Percentiles rank a stretch among this genome's conserved stretches.
phyloP scores from a whole-genome alignment of 2,888 invertebrate species.

The Pollenia griseotomentosa region DNA sequence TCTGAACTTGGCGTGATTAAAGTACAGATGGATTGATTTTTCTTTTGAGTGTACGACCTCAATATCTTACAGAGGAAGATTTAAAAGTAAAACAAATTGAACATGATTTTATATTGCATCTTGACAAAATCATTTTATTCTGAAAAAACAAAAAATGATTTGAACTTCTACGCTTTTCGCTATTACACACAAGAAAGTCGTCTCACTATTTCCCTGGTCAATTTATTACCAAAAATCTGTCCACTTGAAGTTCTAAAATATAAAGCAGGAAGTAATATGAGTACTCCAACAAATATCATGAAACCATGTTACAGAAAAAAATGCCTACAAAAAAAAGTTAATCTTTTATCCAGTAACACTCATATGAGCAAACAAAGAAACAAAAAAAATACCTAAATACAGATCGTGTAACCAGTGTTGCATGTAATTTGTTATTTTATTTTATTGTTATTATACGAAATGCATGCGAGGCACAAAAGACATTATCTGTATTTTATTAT shows the following conservation, averaged over 20 bases:
- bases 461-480: conserved; percentile 74
- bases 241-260: conserved; percentile 30
- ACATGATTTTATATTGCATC: too few relatives aligned
- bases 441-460: conserved; percentile 80
- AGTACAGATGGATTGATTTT: too few relatives aligned
- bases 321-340: conserved; percentile 22
- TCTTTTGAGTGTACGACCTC: too few relatives aligned
- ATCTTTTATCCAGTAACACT: conserved; percentile 61
- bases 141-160: neutral
- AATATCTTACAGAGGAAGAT: too few relatives aligned
- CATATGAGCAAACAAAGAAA: conserved; percentile 40
- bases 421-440: conserved; percentile 83
- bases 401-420: conserved; percentile 79
- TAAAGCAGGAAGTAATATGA: conserved; percentile 60
- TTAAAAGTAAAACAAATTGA: too few relatives aligned
- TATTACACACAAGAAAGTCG: neutral
- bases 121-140: neutral
- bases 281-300: conserved; percentile 41
- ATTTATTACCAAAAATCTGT: conserved; percentile 33
- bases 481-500: conserved; percentile 68
- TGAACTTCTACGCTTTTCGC: neutral
- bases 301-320: conserved; percentile 36
- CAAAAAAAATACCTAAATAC: conserved; percentile 46
- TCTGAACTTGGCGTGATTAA: too few relatives aligned
- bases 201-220: conserved; percentile 20